phyloP scores from a whole-genome alignment of 2,113 vertebrate genomes.

The Campylomormyrus tamandua region DNA sequence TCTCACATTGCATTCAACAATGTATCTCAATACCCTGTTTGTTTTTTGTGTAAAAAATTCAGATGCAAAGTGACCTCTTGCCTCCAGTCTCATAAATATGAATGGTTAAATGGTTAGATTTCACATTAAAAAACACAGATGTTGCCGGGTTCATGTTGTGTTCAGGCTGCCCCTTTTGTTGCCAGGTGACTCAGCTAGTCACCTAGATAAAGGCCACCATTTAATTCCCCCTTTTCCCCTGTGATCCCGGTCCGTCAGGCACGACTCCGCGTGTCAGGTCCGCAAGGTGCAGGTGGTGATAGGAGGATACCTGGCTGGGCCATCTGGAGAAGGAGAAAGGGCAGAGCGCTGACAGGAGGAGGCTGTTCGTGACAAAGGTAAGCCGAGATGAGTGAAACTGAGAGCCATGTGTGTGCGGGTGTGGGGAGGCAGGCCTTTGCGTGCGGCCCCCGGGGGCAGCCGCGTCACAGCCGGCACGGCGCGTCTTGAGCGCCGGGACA shows the following conservation, averaged over 20 bases:
- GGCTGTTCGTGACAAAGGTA: constrained; percentile 2
- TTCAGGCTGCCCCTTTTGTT: not conserved
- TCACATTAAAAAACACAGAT: not conserved
- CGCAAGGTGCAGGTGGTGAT: constrained; percentile 1
- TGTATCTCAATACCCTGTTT: not conserved
- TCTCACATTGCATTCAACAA: not conserved
- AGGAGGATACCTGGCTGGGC: not conserved
- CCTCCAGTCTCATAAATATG: not conserved
- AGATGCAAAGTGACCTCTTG: not conserved
- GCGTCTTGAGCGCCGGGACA: not conserved
- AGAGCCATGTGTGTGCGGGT: not conserved
- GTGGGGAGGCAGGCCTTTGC: not conserved
- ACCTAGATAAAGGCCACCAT: not conserved
- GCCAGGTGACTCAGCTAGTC: not conserved
- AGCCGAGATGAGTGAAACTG: constrained; percentile 6
- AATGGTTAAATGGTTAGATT: not conserved
- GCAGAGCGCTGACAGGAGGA: not conserved
- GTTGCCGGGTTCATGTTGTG: not conserved
- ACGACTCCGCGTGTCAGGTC: not conserved
- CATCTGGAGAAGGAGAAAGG: not conserved
- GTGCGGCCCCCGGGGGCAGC: not conserved
- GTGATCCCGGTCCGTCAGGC: not conserved
- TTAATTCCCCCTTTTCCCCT: not conserved
- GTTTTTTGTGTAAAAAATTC: not conserved
- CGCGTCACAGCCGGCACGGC: not conserved